Conservation (phyloP, 2,797 vertebrate genomes). For the Diceros bicornis region DNA sequence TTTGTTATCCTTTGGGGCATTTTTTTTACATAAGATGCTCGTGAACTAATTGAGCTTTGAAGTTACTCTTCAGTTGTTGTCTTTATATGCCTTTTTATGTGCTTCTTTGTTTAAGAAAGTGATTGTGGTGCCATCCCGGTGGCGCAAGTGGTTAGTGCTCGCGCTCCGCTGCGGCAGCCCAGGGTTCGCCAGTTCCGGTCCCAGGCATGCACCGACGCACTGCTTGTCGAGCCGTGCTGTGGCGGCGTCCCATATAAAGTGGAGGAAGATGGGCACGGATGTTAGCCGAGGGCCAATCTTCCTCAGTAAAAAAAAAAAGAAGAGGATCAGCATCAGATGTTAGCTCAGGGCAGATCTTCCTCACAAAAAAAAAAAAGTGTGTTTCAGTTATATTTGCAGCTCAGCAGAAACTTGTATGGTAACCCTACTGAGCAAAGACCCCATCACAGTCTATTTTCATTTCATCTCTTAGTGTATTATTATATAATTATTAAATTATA, state of each 20-base stretch:
- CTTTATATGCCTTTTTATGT: background rate
- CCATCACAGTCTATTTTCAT: background rate
- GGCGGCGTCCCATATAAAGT: too few species aligned
- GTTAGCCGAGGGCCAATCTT: too few species aligned
- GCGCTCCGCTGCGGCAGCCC: too few species aligned
- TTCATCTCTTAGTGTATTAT: background rate
- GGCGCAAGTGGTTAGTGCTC: too few species aligned
- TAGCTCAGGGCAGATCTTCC: too few species aligned
- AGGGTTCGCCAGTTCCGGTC: too few species aligned
- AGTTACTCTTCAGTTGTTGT: background rate
- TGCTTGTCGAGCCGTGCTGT: too few species aligned
- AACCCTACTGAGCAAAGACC: background rate
- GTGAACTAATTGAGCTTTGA: background rate
- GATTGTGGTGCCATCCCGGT: background rate
- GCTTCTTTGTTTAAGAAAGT: background rate
- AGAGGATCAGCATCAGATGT: too few species aligned
- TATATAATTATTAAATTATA: conserved; percentile 1
- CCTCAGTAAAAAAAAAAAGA: too few species aligned
- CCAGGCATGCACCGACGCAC: too few species aligned
- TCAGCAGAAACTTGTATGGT: background rate
- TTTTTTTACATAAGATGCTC: background rate
- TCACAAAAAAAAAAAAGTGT: too few species aligned
- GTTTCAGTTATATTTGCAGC: background rate
- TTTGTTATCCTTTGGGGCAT: background rate
- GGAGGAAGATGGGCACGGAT: too few species aligned